Base-by-base conservation (phyloP, 2,113 vertebrate genomes). In the Callionymus lyra region DNA sequence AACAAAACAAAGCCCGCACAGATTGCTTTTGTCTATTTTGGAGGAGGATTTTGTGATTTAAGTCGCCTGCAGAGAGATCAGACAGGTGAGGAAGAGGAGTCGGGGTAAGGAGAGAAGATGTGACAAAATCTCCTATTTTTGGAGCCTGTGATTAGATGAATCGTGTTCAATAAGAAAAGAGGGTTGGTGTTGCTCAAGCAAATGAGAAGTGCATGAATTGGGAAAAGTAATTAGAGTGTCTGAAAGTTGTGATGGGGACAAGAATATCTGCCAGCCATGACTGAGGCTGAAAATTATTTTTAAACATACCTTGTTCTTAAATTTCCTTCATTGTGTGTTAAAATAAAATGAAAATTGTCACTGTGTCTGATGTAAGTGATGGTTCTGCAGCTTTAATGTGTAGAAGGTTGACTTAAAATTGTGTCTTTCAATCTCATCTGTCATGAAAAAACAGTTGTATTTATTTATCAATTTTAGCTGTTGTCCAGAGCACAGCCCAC, bases 91-190 rank as follows among this genome's bases (percentile, higher is more conserved):
- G 16, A 27, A 4, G 27, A 48, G 51, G 18, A 44, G 55, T 14
- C 1, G 12, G 10, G 50, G 47, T 19, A 16, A 42, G 54, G 33
- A 43, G 41, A 62, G 51, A 61, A 77, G 69, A 66, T 65, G 56
- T 50, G 49, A 64, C 62, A 74, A n/a, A 52, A 65, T 70, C 57
- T 56, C 41, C 49, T 63, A 46, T 64, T 70, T 67, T 68, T 55
- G 38, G 39, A 61, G 43, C 16, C 59, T 50, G 50, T 62, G 60
- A 70, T 70, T 65, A 47, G 40, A 41, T 21, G 31, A 42, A 62
- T 72, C 44, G 45, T 45, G 56, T 56, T 66, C 49, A 57, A 55
- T 61, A 42, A 46, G 40, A 43, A 55, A 49, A 52, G 38, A 49
- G 31, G 47, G 52, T 54, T 66, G 47, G 12, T 31, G 37, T 56